Percentiles rank a stretch among this genome's conserved stretches.
These are phyloP conservation scores for Pelosia muscerda DNA, from an alignment of 2,888 invertebrate species.

Conservation along the genomic window DNA sequence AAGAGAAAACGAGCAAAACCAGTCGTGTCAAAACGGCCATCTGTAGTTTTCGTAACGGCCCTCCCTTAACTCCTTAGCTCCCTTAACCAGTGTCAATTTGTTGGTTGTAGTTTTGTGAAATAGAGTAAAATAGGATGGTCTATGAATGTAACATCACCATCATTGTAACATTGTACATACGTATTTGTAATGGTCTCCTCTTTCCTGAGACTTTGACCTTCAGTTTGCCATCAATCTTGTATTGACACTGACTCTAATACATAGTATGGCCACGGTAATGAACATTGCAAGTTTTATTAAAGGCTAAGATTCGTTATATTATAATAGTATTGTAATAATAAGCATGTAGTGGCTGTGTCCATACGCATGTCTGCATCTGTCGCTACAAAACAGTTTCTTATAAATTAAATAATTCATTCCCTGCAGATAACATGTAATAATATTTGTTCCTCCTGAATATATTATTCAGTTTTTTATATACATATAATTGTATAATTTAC, in stretches of 20 bases:
- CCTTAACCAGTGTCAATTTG: no score
- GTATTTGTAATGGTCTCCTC: no score
- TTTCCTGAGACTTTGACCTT: no score
- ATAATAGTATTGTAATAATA: slow-evolving; percentile 6
- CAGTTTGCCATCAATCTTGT: no score
- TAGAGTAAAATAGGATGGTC: no score
- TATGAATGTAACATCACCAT: no score
- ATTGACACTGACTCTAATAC: neutral
- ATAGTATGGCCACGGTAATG: neutral
- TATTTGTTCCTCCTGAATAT: neutral
- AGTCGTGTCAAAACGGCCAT: no score
- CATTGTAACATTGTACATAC: no score
- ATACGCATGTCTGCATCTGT: slow-evolving; percentile 4
- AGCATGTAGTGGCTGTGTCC: neutral
- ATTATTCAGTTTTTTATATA: neutral
- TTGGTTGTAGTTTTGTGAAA: no score
- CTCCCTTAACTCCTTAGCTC: no score
- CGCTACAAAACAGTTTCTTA: neutral
- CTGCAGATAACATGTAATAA: neutral
- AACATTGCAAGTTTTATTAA: neutral
- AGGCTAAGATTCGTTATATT: neutral
- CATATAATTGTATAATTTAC: neutral
- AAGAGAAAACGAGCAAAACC: no score
- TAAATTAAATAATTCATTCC: neutral
- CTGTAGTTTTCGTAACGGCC: no score